A percentile compares a stretch with the other conserved stretches of the same genome.
Conservation (phyloP, 2,888 invertebrate species). For the Blastobasis adustella region DNA sequence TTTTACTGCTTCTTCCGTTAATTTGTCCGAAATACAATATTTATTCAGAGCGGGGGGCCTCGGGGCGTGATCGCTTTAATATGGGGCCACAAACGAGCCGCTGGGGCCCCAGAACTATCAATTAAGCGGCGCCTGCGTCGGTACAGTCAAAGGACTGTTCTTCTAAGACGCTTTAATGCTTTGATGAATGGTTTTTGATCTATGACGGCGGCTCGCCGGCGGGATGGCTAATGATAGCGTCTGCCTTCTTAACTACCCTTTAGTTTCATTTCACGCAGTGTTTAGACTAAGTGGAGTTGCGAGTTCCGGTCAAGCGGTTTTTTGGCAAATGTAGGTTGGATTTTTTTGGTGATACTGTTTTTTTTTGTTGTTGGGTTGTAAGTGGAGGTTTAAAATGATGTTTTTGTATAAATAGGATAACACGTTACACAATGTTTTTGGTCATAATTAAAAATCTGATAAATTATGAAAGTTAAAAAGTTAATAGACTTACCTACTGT, state of each 20-base stretch:
- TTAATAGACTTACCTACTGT: no score
- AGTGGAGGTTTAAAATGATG: neutral
- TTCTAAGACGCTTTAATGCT: slow-evolving; percentile 14
- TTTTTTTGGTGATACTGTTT: neutral
- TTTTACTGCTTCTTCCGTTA: slow-evolving; percentile 49
- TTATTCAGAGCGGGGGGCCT: slow-evolving; percentile 50
- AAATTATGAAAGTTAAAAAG: no score
- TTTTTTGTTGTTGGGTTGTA: neutral
- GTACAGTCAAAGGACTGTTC: slow-evolving; percentile 27
- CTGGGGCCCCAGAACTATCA: slow-evolving; percentile 49
- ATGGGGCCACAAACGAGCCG: slow-evolving; percentile 14
- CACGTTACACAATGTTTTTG: no score
- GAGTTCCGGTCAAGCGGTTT: slow-evolving; percentile 6
- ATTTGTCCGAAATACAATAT: slow-evolving; percentile 67
- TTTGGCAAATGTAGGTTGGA: no score
- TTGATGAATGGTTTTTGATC: slow-evolving; percentile 41
- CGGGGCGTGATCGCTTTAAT: slow-evolving; percentile 47
- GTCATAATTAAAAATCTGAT: no score
- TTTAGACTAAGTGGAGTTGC: slow-evolving; percentile 24
- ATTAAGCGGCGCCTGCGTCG: slow-evolving; percentile 57
- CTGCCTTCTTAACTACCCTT: slow-evolving; percentile 20
- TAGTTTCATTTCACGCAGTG: slow-evolving; percentile 28
- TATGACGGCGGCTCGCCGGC: slow-evolving; percentile 12
- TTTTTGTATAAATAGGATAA: neutral
- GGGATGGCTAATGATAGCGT: slow-evolving; percentile 23